These are phyloP conservation scores for Phyto melanocephala DNA, from an alignment of 2,888 invertebrate species.

Conservation along the genomic window DNA sequence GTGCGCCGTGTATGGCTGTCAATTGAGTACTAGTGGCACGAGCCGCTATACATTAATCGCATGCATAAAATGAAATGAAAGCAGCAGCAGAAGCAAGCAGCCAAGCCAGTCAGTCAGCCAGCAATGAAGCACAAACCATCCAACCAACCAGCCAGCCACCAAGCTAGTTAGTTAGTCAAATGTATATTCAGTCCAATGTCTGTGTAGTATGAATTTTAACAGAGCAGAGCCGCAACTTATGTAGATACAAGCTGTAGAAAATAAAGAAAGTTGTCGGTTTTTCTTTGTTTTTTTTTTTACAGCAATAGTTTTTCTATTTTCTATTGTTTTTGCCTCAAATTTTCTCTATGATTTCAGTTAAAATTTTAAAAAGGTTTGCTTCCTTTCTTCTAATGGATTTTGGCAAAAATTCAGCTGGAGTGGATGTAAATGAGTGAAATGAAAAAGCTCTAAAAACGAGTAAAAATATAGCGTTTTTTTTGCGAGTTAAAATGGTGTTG, in stretches of 20 bases:
- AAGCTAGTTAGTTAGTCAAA: slow-evolving; percentile 45
- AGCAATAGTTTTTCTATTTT: slow-evolving; percentile 13
- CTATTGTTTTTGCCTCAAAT: slow-evolving; percentile 11
- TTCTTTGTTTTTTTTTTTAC: slow-evolving; percentile 28
- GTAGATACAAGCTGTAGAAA: neutral
- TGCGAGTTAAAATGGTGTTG: slow-evolving; percentile 45
- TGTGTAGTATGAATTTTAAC: slow-evolving; percentile 24
- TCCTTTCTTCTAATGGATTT: slow-evolving; percentile 25
- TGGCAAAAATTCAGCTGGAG: slow-evolving; percentile 14
- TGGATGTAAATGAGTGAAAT: neutral
- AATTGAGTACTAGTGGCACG: slow-evolving; percentile 77
- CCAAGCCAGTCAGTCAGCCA: slow-evolving; percentile 51
- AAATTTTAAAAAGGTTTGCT: slow-evolving; percentile 12
- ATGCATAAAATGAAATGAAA: slow-evolving; percentile 57
- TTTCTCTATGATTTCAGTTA: slow-evolving; percentile 28
- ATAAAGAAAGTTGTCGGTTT: slow-evolving; percentile 61
- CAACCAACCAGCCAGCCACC: slow-evolving; percentile 48
- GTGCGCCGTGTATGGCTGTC: slow-evolving; percentile 76
- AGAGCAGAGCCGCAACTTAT: slow-evolving; percentile 38
- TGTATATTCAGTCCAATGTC: neutral
- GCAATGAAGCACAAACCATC: slow-evolving; percentile 52
- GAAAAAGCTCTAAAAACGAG: slow-evolving; percentile 16
- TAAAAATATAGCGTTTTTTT: neutral
- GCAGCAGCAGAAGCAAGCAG: slow-evolving; percentile 40
- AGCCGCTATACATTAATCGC: slow-evolving; percentile 71